Evolutionary conservation across 37 sponge, comb jelly and placozoan species (phyloP), one percentile per base, ranked within the genome.

Genomic region (Aplysina aerophoba): DNA sequence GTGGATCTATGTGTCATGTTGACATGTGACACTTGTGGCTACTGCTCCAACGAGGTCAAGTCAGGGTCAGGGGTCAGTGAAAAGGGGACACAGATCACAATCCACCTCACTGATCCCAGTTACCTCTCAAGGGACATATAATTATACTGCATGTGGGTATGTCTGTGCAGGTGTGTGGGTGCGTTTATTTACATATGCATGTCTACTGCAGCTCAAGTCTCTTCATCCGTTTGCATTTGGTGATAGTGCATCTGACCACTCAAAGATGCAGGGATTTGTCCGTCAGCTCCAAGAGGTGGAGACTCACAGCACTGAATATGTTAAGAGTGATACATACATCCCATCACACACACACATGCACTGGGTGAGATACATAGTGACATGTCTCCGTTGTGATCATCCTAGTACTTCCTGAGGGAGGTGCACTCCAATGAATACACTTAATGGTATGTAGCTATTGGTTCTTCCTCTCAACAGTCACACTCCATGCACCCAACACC

Each of bases 1-100:
- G n/a, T n/a, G n/a, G n/a, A n/a, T n/a, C n/a, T n/a, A n/a, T n/a
- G n/a, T n/a, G n/a, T n/a, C n/a, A n/a, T n/a, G 14, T 80, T 88
- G 8, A 83, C 58, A 19, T 98, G 99, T 88, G 95, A 96, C 31
- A 62, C 59, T 28, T 98, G 99, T 90, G 99, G 97, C 17, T 87
- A 84, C 38, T 55, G 60, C 36, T 86, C 88, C 55, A 96, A 92
- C 83, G 99, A 98, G 65, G 95, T 98, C 59, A 98, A 98, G 82
- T 86, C 97, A 55, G 95, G 93, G 30, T 55, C 77, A 33, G 98
- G 98, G 21, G 81, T 98, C 11, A 63, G 86, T 1, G 91, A 91
- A 16, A 86, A 72, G 79, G 98, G 98, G 0, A 88, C 68, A 19
- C 87, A 78, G 59, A 88, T 94, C n/a, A 59, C 62, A n/a, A 82